phyloP scores from a whole-genome alignment of 2,113 vertebrate genomes.

The Furnarius figulus region DNA sequence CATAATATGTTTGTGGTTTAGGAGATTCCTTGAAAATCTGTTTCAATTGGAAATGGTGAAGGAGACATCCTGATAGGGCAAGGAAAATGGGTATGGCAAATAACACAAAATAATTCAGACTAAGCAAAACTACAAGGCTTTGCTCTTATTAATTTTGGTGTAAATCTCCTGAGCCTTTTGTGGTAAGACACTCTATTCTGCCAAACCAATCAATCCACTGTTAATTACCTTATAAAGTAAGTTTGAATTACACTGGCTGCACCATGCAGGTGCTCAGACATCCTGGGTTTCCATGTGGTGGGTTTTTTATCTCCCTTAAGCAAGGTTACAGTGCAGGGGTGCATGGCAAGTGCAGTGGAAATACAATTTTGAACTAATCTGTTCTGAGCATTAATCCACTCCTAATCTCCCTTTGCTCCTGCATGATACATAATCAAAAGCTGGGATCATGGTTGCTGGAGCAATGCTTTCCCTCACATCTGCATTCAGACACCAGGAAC shows the following conservation, averaged over 20 bases:
- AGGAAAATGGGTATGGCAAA: background rate
- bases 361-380: slow-evolving; percentile 37
- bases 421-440: slow-evolving; percentile 8
- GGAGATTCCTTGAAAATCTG: background rate
- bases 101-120: background rate
- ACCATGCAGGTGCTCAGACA: background rate
- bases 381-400: slow-evolving; percentile 50
- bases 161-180: background rate
- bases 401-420: background rate
- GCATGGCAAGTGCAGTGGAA: background rate
- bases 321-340: background rate
- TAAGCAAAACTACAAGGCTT: background rate
- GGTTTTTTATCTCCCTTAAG: background rate
- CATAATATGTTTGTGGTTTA: background rate
- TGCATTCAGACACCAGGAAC: background rate
- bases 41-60: background rate
- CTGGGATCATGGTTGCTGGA: slow-evolving; percentile 16
- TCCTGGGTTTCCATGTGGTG: background rate
- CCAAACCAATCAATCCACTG: background rate
- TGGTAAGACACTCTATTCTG: background rate
- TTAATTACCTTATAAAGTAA: background rate
- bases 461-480: background rate
- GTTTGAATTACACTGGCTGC: background rate
- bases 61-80: background rate
- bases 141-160: background rate